These are phyloP conservation scores for Anarrhichthys ocellatus DNA, from an alignment of 2,113 vertebrate species.

Conservation along the genomic window DNA sequence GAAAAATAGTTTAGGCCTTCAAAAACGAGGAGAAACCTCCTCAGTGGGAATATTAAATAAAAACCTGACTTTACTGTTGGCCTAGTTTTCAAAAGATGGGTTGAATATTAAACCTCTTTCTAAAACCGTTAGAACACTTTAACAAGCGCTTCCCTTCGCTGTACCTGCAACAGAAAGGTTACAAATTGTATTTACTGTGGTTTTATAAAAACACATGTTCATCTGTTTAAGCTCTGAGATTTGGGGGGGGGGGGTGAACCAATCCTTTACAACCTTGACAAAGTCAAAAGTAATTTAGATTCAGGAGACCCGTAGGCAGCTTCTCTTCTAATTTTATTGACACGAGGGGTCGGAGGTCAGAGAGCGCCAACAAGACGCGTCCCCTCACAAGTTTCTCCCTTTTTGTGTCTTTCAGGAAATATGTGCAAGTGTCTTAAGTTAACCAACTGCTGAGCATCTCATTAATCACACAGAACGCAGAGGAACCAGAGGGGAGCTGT, in stretches of 20 bases:
- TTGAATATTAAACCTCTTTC: not conserved
- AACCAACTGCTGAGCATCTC: slow-evolving; percentile 66
- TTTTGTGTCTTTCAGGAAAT: slow-evolving; percentile 63
- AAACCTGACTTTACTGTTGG: not conserved
- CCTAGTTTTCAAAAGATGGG: too few relatives aligned
- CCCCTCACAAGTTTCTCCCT: slow-evolving; percentile 36
- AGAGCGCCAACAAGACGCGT: slow-evolving; percentile 41
- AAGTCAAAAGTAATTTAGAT: slow-evolving; percentile 62
- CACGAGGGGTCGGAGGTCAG: slow-evolving; percentile 50
- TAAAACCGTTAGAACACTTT: not conserved
- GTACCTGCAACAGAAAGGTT: not conserved
- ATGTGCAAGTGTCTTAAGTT: slow-evolving; percentile 44
- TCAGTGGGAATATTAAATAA: not conserved
- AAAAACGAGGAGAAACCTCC: not conserved
- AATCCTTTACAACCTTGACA: slow-evolving; percentile 22
- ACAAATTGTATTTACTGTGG: not conserved
- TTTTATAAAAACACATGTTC: not conserved
- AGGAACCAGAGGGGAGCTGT: slow-evolving; percentile 75
- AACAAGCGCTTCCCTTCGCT: not conserved
- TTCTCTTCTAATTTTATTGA: slow-evolving; percentile 41
- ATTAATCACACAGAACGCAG: slow-evolving; percentile 77
- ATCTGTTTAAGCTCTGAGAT: too few relatives aligned
- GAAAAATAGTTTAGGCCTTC: not conserved
- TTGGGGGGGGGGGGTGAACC: not conserved
- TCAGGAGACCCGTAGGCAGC: slow-evolving; percentile 15